Conservation (phyloP, 2,113 vertebrate species). For the Cephalopholis sonnerati region DNA sequence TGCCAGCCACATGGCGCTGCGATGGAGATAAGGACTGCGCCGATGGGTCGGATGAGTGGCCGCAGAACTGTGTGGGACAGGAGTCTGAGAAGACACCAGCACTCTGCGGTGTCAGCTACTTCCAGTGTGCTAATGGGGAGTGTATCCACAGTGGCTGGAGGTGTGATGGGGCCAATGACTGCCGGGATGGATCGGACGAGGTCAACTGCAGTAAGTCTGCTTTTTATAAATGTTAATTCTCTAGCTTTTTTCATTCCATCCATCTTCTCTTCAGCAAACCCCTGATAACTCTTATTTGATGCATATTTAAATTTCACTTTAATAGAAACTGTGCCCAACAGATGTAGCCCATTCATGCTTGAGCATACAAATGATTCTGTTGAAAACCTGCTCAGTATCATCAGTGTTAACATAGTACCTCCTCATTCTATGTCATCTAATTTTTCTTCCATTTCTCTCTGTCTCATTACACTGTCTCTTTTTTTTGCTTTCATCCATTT, state of each 20-base stretch:
- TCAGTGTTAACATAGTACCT: slow-evolving; percentile 1
- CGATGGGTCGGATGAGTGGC: slow-evolving; percentile 90
- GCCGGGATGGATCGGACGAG: slow-evolving; percentile 89
- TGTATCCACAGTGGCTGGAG: slow-evolving; percentile 87
- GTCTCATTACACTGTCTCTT: neutral
- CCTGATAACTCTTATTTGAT: neutral
- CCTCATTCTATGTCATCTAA: neutral
- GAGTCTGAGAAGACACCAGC: rapidly evolving
- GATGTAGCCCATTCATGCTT: neutral
- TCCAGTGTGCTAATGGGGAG: slow-evolving; percentile 86
- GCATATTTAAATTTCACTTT: neutral
- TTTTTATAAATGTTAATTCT: neutral
- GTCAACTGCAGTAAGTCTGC: slow-evolving; percentile 86
- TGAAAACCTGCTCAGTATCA: neutral
- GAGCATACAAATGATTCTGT: neutral
- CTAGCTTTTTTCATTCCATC: neutral
- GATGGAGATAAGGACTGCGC: slow-evolving; percentile 87
- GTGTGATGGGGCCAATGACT: slow-evolving; percentile 87
- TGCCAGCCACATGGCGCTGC: slow-evolving; percentile 86
- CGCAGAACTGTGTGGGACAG: slow-evolving; percentile 69
- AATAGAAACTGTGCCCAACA: slow-evolving; percentile 3
- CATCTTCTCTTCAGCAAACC: neutral
- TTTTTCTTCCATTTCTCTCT: neutral
- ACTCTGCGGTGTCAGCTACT: slow-evolving; percentile 79
- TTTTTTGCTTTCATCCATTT: neutral